Conservation (phyloP, 2,888 invertebrate species). For the Dasysyrphus tricinctus region DNA sequence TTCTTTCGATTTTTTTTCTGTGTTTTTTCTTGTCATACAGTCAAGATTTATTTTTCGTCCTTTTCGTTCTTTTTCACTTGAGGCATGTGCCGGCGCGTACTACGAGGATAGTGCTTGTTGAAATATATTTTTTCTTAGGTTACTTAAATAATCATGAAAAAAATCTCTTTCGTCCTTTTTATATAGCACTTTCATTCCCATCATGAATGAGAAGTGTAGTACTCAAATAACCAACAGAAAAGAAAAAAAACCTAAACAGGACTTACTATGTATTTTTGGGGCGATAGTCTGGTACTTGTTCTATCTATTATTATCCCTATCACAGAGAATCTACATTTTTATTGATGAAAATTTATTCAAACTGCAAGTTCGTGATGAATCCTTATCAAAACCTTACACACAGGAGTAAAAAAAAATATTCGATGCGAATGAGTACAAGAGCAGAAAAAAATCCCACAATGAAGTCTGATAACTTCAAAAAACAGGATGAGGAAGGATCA, state of each 20-base stretch:
- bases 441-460: constrained; percentile 30
- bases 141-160: constrained; percentile 34
- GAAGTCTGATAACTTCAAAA: constrained; percentile 34
- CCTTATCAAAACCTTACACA: constrained; percentile 53
- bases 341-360: constrained; percentile 67
- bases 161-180: constrained; percentile 31
- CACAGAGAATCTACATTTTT: constrained; percentile 58
- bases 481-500: constrained; percentile 60
- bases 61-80: constrained; percentile 4
- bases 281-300: constrained; percentile 29
- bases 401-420: background rate
- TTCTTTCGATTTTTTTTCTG: background rate
- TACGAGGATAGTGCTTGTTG: constrained; percentile 38
- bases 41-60: constrained; percentile 40
- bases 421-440: background rate
- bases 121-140: constrained; percentile 24
- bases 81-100: constrained; percentile 35
- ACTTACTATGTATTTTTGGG: constrained; percentile 44
- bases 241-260: constrained; percentile 24
- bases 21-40: constrained; percentile 15
- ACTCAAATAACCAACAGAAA: background rate
- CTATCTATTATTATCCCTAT: constrained; percentile 63
- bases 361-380: constrained; percentile 70
- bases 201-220: constrained; percentile 40
- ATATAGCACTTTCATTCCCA: background rate